These are phyloP conservation scores for Corticium candelabrum DNA, from an alignment of 37 sponge, comb jelly and placozoan genomes.

Conservation along the genomic window DNA sequence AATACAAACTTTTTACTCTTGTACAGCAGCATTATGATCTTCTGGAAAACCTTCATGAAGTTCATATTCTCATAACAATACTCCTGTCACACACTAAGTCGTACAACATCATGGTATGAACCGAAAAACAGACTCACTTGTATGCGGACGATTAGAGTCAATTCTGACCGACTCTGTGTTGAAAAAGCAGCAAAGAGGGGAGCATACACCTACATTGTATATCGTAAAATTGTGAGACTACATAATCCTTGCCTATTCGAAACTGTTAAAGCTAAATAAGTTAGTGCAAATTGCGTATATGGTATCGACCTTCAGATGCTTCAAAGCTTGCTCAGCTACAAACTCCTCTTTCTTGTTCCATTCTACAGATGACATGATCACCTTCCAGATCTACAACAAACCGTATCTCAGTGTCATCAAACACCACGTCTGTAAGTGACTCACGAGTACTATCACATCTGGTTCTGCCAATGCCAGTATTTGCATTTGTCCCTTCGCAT, in stretches of 20 bases:
- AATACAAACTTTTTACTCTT: slow-evolving; percentile 35
- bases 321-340: slow-evolving; percentile 65
- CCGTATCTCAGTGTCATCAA: neutral
- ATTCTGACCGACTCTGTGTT: neutral
- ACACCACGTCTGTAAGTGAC: neutral
- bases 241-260: neutral
- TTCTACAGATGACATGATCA: slow-evolving; percentile 60
- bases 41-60: slow-evolving; percentile 84
- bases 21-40: slow-evolving; percentile 80
- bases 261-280: neutral
- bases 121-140: slow-evolving; percentile 2
- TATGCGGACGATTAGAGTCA: slow-evolving; percentile 10
- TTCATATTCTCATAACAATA: slow-evolving; percentile 82
- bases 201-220: neutral
- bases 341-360: slow-evolving; percentile 84
- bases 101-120: neutral
- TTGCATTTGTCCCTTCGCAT: too few species aligned
- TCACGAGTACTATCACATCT: neutral
- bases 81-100: slow-evolving; percentile 37
- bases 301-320: slow-evolving; percentile 50
- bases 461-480: neutral
- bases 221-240: neutral
- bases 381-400: slow-evolving; percentile 51
- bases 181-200: slow-evolving; percentile 7
- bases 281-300: neutral